phyloP scores from a whole-genome alignment of 2,888 invertebrate species.

The Morpho deidamia region DNA sequence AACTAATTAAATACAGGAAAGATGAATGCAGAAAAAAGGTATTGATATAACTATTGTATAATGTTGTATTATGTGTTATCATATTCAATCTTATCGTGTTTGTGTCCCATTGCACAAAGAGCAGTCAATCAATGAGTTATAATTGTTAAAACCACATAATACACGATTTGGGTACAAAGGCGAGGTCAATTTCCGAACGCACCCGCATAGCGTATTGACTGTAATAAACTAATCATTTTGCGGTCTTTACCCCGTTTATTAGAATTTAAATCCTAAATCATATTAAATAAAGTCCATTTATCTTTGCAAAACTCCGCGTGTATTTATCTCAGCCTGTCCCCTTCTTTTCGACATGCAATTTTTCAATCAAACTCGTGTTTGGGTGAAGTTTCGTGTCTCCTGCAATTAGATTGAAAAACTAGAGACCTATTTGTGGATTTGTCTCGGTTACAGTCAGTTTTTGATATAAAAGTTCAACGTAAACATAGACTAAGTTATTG shows the following conservation, averaged over 20 bases:
- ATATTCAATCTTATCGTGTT: no score
- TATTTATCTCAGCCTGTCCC: conserved; percentile 37
- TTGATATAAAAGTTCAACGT: not conserved
- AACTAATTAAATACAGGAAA: no score
- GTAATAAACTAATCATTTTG: conserved; percentile 17
- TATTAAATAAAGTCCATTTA: conserved; percentile 30
- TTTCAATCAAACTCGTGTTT: conserved; percentile 52
- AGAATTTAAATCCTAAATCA: conserved; percentile 33
- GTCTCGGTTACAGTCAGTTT: not conserved
- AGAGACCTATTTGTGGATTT: not conserved
- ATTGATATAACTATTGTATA: no score
- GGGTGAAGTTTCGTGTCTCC: conserved; percentile 11
- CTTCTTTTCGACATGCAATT: conserved; percentile 65
- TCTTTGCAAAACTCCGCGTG: conserved; percentile 3
- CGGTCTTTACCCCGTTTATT: conserved; percentile 14
- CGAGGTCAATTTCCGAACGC: conserved; percentile 48
- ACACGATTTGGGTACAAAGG: conserved; percentile 32
- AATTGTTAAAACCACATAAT: conserved; percentile 7
- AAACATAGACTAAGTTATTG: not conserved
- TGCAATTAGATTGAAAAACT: conserved; percentile 12
- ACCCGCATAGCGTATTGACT: conserved; percentile 38
- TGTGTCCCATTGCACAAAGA: no score
- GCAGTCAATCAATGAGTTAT: not conserved
- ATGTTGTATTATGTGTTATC: no score
- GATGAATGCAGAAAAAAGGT: no score